phyloP scores from a whole-genome alignment of 2,113 vertebrate species.

The Cariama cristata region DNA sequence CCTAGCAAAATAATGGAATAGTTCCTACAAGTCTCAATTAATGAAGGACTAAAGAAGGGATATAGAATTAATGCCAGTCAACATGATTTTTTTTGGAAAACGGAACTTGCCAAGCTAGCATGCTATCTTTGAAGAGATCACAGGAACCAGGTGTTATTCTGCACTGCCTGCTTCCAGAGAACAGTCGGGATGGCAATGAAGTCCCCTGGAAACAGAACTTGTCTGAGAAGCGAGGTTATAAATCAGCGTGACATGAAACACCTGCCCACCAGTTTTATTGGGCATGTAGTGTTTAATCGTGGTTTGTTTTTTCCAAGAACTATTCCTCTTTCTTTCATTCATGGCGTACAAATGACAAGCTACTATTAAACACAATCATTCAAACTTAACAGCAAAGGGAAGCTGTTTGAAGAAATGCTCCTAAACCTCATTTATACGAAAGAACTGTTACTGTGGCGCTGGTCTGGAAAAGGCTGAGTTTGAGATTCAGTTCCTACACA shows the following conservation, averaged over 20 bases:
- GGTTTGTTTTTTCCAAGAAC: conserved; percentile 37
- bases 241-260: background rate
- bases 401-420: background rate
- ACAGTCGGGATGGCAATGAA: background rate
- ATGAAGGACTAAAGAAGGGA: background rate
- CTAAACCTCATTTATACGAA: background rate
- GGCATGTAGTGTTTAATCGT: conserved; percentile 36
- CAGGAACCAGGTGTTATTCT: background rate
- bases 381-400: background rate
- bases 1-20: background rate
- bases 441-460: background rate
- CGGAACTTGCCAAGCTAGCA: background rate
- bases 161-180: background rate
- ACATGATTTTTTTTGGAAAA: background rate
- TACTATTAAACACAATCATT: conserved; percentile 38
- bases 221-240: background rate
- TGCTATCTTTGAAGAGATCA: background rate
- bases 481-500: conserved; percentile 1
- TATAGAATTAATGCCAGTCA: conserved; percentile 14
- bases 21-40: background rate
- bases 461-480: conserved; percentile 20
- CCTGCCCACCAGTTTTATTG: conserved; percentile 34
- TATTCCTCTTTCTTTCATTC: background rate
- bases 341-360: background rate
- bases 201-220: background rate